phyloP scores from a whole-genome alignment of 2,888 invertebrate genomes.

The Thyatira batis region DNA sequence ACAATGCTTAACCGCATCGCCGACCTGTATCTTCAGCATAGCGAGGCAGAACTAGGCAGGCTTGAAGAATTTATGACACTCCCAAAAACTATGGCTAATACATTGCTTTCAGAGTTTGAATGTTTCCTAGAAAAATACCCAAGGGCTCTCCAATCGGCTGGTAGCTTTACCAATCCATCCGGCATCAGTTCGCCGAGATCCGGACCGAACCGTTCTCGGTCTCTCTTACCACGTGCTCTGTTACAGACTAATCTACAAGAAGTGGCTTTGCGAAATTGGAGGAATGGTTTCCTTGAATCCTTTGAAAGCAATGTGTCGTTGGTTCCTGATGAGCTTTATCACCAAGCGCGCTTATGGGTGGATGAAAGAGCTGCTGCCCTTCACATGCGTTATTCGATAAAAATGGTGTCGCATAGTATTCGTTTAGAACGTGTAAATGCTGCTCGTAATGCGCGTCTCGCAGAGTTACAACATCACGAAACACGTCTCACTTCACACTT shows the following conservation, averaged over 20 bases:
- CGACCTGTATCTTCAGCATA: slow-evolving; percentile 53
- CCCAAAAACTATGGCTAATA: slow-evolving; percentile 42
- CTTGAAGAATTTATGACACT: slow-evolving; percentile 61
- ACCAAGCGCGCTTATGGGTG: slow-evolving; percentile 58
- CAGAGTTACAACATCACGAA: slow-evolving; percentile 58
- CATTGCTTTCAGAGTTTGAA: slow-evolving; percentile 57
- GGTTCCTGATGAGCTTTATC: slow-evolving; percentile 51
- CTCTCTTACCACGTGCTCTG: slow-evolving; percentile 47
- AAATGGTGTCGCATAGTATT: slow-evolving; percentile 58
- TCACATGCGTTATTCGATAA: slow-evolving; percentile 59
- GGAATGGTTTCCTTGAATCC: slow-evolving; percentile 66
- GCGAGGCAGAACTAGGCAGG: slow-evolving; percentile 51
- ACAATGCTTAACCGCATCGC: slow-evolving; percentile 46
- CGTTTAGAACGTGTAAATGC: slow-evolving; percentile 58
- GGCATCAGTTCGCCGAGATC: slow-evolving; percentile 16
- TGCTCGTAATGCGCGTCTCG: slow-evolving; percentile 45
- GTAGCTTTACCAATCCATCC: slow-evolving; percentile 13
- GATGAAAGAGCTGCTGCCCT: slow-evolving; percentile 49
- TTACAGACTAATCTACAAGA: slow-evolving; percentile 61
- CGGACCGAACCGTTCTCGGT: slow-evolving; percentile 12
- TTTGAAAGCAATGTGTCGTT: slow-evolving; percentile 49
- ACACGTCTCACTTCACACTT: slow-evolving; percentile 57
- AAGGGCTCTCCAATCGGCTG: slow-evolving; percentile 17
- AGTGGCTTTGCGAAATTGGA: slow-evolving; percentile 57
- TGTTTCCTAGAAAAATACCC: slow-evolving; percentile 62